A percentile compares a stretch with the other conserved stretches of the same genome.
Evolutionary conservation across 2,888 invertebrate species (phyloP).

Genomic region (Agriopis aurantiaria): DNA sequence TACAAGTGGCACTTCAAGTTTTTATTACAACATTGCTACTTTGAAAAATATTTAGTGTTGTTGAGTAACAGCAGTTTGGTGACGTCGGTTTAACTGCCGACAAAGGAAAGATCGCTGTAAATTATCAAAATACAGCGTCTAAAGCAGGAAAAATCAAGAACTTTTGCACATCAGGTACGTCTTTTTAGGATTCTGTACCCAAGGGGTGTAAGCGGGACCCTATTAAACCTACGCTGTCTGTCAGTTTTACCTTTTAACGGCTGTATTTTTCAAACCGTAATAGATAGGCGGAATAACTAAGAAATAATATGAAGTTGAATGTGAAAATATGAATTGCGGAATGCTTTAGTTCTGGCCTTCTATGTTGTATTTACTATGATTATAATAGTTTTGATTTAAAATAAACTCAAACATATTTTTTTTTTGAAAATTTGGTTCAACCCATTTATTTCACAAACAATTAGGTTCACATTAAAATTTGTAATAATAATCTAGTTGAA

Average conservation of each 20-base stretch:
- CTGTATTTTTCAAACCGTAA: no score
- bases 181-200: no score
- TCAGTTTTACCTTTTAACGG: no score
- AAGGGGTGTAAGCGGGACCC: no score
- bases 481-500: neutral
- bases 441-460: neutral
- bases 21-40: conserved; percentile 35
- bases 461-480: neutral
- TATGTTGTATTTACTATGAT: no score
- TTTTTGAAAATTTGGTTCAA: neutral
- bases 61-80: conserved; percentile 46
- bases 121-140: neutral
- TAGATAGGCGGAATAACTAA: no score
- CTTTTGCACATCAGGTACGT: neutral
- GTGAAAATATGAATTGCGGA: no score
- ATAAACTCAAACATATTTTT: neutral
- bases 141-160: neutral
- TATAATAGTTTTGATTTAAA: neutral
- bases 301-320: no score
- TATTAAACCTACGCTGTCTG: no score
- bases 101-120: neutral
- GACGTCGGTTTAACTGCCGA: conserved; percentile 23
- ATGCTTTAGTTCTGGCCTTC: no score
- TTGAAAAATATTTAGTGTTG: conserved; percentile 43
- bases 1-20: conserved; percentile 45